Percentiles rank a stretch among this genome's conserved stretches.
phyloP scores from a whole-genome alignment of 2,888 invertebrate species.

The Oeneis ivallda region DNA sequence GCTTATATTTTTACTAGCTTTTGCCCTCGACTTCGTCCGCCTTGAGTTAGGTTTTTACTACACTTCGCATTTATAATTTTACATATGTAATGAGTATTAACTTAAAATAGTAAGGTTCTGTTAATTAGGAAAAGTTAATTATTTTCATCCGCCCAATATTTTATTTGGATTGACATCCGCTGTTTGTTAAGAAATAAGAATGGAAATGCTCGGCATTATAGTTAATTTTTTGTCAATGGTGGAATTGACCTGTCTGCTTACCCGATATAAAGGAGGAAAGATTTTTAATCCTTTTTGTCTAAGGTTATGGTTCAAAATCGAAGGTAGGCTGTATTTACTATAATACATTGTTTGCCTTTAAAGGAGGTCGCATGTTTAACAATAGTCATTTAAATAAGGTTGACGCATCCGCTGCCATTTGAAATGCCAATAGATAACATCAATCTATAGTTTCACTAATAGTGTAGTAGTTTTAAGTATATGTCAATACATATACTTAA shows the following conservation, averaged over 20 bases:
- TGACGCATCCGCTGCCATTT: slow-evolving; percentile 55
- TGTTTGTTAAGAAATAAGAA: not conserved
- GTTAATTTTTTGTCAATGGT: slow-evolving; percentile 64
- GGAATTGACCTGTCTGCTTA: slow-evolving; percentile 57
- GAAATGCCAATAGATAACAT: slow-evolving; percentile 24
- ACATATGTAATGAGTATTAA: no score
- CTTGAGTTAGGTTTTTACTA: no score
- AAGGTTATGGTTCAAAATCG: slow-evolving; percentile 8
- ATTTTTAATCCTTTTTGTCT: slow-evolving; percentile 1
- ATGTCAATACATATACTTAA: not conserved
- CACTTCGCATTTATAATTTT: no score
- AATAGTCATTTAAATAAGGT: slow-evolving; percentile 57
- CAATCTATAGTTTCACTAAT: slow-evolving; percentile 7
- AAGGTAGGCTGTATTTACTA: slow-evolving; percentile 19
- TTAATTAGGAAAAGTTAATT: not conserved
- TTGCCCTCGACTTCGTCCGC: no score
- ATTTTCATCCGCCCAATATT: not conserved
- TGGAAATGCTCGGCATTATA: slow-evolving; percentile 42
- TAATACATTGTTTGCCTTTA: slow-evolving; percentile 35
- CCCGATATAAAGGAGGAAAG: slow-evolving; percentile 12
- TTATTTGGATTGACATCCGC: not conserved
- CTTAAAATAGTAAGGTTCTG: no score
- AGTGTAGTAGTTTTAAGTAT: not conserved
- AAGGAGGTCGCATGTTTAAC: slow-evolving; percentile 40
- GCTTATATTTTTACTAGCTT: no score